A percentile compares a stretch with the other conserved stretches of the same genome.
Conservation (phyloP, 2,113 vertebrate genomes). For the Dascyllus trimaculatus region DNA sequence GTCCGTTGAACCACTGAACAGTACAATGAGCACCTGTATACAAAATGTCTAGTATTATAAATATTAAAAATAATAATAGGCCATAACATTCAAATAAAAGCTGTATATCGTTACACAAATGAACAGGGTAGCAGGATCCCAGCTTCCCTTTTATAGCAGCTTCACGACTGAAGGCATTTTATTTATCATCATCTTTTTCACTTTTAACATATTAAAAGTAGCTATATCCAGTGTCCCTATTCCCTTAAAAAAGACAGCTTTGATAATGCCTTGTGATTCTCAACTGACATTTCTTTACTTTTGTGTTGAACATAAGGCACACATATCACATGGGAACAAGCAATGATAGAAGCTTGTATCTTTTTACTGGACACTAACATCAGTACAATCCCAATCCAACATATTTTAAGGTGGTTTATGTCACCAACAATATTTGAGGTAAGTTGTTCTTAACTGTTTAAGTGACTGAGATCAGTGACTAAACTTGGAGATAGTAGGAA, state of each 20-base stretch:
- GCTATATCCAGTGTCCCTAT: not conserved
- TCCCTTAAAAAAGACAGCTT: not conserved
- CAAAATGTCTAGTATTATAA: not conserved
- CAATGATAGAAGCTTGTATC: too few relatives aligned
- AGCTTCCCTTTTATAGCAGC: too few relatives aligned
- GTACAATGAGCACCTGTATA: constrained; percentile 2
- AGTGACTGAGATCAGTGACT: not conserved
- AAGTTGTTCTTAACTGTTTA: not conserved
- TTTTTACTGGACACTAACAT: not conserved
- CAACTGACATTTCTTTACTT: not conserved
- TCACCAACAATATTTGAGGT: not conserved
- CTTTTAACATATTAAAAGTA: too few relatives aligned
- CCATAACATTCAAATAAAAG: too few relatives aligned
- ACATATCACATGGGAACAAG: too few relatives aligned
- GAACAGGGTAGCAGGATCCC: too few relatives aligned
- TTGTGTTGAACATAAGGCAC: not conserved
- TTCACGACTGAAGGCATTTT: too few relatives aligned
- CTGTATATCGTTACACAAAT: too few relatives aligned
- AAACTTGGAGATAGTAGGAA: constrained; percentile 51
- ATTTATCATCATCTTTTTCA: too few relatives aligned
- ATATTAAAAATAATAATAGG: not conserved
- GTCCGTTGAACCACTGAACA: not conserved
- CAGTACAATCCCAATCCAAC: not conserved
- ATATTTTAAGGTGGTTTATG: not conserved
- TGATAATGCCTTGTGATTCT: not conserved